Base-by-base conservation (phyloP, 1,140 invertebrate species). In the Solen grandis region DNA sequence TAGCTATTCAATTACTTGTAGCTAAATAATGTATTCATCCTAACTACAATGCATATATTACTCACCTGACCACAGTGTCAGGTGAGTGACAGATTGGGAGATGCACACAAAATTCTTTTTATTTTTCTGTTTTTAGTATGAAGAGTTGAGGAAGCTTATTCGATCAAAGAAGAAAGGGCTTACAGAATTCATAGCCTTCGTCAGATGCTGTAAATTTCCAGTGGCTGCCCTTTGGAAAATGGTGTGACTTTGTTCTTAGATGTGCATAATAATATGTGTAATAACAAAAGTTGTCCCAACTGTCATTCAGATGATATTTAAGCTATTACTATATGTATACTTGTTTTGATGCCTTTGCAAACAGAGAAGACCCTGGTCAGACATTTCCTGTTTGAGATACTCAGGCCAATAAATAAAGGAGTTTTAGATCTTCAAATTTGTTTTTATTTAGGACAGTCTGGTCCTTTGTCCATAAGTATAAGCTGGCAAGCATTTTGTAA, bases 91-190 rank as follows among this genome's bases (percentile, higher is more conserved):
- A n/a, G n/a, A n/a, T n/a, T n/a, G n/a, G n/a, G n/a, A n/a, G n/a
- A n/a, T n/a, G n/a, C n/a, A n/a, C n/a, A n/a, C n/a, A n/a, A n/a
- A n/a, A n/a, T n/a, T n/a, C n/a, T 50, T 62, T 16, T 2, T 31
- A 55, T 22, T 25, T 38, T 76, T 57, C 65, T 68, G 33, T 38
- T 79, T 84, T 41, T 63, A 88, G 87, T 89, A 89, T 83, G 87
- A 89, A 77, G 84, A 88, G 29, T 33, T 89, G 35, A 50, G 84
- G 31, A 78, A 70, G 59, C 77, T 89, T 10, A 85, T 89, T 55
- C 76, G 81, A 41, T 70, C 55, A 4, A 88, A 88, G 62, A 82
- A 82, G 33, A 84, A 85, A 66, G 83, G 84, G n/a, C 41, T 86
- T 19, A 66, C 36, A 33, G 83, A 85, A 10, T 89, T 88, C 36